A percentile compares a stretch with the other conserved stretches of the same genome.
Evolutionary conservation across 2,888 invertebrate genomes (phyloP).

Genomic region (Scrobipalpa costella): DNA sequence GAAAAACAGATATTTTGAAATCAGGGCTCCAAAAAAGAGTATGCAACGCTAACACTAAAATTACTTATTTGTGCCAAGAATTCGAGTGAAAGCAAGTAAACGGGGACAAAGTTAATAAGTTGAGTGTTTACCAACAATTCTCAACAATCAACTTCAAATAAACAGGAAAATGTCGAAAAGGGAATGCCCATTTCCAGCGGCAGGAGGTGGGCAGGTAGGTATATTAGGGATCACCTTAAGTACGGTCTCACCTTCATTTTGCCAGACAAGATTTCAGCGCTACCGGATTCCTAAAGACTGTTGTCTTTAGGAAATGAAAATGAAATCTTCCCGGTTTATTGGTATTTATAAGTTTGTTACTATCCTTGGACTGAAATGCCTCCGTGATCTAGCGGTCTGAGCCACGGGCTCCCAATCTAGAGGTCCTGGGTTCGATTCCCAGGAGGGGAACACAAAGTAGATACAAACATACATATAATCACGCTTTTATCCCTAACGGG

Average conservation of each 20-base stretch:
- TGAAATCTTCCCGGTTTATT: slow-evolving; percentile 5
- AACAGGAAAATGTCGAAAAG: slow-evolving; percentile 31
- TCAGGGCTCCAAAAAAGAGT: too few species aligned
- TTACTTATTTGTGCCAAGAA: not conserved
- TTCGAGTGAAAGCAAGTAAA: slow-evolving; percentile 9
- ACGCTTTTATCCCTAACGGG: too few species aligned
- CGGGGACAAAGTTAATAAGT: slow-evolving; percentile 10
- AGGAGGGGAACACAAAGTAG: too few species aligned
- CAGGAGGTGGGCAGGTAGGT: slow-evolving; percentile 35
- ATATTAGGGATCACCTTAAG: slow-evolving; percentile 32
- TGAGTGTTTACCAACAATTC: slow-evolving; percentile 32
- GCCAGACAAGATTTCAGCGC: slow-evolving; percentile 33
- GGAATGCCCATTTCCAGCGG: slow-evolving; percentile 37
- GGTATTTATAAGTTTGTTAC: not conserved
- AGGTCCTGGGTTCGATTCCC: too few species aligned
- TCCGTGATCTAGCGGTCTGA: too few species aligned
- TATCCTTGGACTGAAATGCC: too few species aligned
- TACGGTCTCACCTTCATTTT: slow-evolving; percentile 35
- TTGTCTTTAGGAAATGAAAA: too few species aligned
- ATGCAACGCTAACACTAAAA: too few species aligned
- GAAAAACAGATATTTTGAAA: too few species aligned
- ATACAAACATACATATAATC: too few species aligned
- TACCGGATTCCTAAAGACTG: not conserved
- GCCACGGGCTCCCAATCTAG: too few species aligned
- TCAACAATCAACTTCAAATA: slow-evolving; percentile 34